These are phyloP conservation scores for Dolomedes plantarius DNA, from an alignment of 2,888 invertebrate species.

Conservation along the genomic window DNA sequence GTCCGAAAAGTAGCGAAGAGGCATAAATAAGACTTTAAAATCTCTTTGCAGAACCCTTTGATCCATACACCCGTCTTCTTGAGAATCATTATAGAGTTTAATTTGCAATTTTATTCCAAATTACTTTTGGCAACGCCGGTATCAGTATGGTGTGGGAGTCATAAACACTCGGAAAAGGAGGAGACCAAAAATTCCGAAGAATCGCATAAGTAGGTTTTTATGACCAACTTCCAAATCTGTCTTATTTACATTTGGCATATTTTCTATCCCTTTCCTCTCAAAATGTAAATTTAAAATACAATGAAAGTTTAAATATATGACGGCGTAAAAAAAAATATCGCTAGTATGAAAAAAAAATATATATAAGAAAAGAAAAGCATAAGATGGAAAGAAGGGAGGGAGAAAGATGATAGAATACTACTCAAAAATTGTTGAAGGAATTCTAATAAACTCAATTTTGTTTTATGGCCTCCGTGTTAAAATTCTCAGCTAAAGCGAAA, in stretches of 20 bases:
- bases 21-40: no score
- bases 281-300: slow-evolving; percentile 2
- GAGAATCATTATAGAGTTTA: no score
- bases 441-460: slow-evolving; percentile 18
- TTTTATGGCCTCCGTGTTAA: slow-evolving; percentile 7
- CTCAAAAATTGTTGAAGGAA: slow-evolving; percentile 8
- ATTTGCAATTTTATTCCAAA: no score
- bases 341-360: not conserved
- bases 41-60: no score
- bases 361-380: not conserved
- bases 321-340: not conserved
- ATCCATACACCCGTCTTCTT: no score
- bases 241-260: not conserved
- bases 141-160: no score
- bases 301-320: slow-evolving; percentile 1
- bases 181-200: no score
- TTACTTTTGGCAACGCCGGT: no score
- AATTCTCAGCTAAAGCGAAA: slow-evolving; percentile 6
- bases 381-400: not conserved
- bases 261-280: not conserved
- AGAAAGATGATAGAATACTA: slow-evolving; percentile 2
- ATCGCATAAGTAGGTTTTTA: not conserved
- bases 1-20: no score
- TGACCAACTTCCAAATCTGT: not conserved
- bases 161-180: no score